Conservation (phyloP, 2,113 vertebrate genomes). For the Seriola aureovittata region DNA sequence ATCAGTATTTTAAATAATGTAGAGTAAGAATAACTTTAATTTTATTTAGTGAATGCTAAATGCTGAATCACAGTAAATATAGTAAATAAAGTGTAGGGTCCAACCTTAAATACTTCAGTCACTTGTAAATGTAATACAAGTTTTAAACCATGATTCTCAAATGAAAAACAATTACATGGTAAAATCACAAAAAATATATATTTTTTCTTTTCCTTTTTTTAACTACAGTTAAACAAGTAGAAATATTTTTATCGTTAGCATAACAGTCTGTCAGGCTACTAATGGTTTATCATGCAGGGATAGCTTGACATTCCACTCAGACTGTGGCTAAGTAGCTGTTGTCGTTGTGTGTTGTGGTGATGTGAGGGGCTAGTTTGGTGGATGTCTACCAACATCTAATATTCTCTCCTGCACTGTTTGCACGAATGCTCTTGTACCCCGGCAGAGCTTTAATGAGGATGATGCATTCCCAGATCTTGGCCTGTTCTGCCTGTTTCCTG, state of each 20-base stretch:
- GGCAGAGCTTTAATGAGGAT: conserved; percentile 56
- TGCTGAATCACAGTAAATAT: no score
- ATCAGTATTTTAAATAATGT: no score
- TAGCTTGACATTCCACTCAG: background rate
- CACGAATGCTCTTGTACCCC: background rate
- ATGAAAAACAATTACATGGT: background rate
- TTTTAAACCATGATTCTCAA: background rate
- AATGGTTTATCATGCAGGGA: background rate
- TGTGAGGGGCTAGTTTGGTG: conserved; percentile 17
- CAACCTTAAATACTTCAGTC: no score
- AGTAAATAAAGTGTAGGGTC: no score
- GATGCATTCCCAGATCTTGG: conserved; percentile 5
- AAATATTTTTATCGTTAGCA: background rate
- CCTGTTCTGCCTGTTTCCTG: conserved; percentile 24
- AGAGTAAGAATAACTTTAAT: no score
- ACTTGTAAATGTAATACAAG: no score
- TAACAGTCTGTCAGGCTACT: background rate
- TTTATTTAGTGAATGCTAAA: no score
- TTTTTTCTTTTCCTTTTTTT: background rate
- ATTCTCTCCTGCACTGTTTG: conserved; percentile 22
- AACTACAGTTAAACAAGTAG: background rate
- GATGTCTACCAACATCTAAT: conserved; percentile 37
- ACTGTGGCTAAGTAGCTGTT: background rate
- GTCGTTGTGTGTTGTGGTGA: background rate
- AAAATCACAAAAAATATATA: background rate